Base-by-base conservation (phyloP, 1,140 invertebrate species). In the Myzus persicae region DNA sequence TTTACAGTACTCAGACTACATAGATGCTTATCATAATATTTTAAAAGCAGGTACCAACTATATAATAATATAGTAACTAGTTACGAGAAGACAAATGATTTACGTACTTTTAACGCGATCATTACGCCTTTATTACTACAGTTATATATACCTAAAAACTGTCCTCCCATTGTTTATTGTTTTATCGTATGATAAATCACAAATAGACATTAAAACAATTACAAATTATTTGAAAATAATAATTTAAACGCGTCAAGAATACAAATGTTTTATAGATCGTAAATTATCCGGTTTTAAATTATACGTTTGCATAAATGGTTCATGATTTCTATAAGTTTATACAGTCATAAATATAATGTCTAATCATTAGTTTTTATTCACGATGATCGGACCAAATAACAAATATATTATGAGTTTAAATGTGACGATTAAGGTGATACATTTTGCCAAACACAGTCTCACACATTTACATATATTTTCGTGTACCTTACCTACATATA, bases 391-490 rank as follows among this genome's bases (percentile, higher is more conserved):
- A 11, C 54, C 9, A 31, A 67, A n/a, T 14, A n/a, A 76, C 36
- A n/a, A n/a, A 76, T 76, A 76, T 76, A 76, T 76, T 76, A n/a
- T n/a, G 59, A 76, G 31, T 18, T 76, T 76, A n/a, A 76, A 11
- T n/a, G 59, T 76, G 59, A n/a, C 59, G 59, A 76, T 76, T 76
- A 76, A 76, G 59, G 59, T 76, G 59, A n/a, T 76, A n/a, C n/a
- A 76, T n/a, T 76, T 76, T 76, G 59, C 31, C 59, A n/a, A n/a
- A 76, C 31, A 76, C 22, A 76, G 26, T 76, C 31, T n/a, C 18
- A 18, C n/a, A n/a, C 59, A n/a, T 76, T 76, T n/a, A 76, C 59
- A 76, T 76, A 76, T 18, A 20, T 76, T n/a, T n/a, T 18, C 11
- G n/a, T 76, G 31, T 59, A n/a, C n/a, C n/a, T n/a, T 7, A 54